Evolutionary conservation across 2,113 vertebrate species (phyloP).

Genomic region (Lepisosteus oculatus): DNA sequence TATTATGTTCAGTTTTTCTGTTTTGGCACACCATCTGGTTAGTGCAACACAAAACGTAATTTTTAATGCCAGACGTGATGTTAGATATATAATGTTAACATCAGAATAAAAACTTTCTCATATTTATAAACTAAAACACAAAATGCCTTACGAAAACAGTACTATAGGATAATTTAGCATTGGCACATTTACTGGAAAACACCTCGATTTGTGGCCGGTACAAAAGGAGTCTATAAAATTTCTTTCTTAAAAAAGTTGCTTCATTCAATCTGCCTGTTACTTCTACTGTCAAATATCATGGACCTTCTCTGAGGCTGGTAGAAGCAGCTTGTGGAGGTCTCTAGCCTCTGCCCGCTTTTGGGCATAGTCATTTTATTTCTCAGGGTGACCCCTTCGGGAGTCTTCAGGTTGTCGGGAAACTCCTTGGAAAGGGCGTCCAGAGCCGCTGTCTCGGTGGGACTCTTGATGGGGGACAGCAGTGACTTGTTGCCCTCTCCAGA

Average conservation of each 20-base stretch:
- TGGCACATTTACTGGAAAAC: background rate
- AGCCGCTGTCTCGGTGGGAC: slow-evolving; percentile 70
- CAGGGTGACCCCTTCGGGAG: slow-evolving; percentile 74
- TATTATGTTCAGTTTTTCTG: background rate
- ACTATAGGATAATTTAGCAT: background rate
- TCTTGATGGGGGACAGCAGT: slow-evolving; percentile 81
- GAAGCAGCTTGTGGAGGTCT: slow-evolving; percentile 97
- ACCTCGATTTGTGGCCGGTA: background rate
- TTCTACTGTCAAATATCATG: slow-evolving; percentile 93
- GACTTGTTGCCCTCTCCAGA: slow-evolving; percentile 77
- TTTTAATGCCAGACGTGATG: background rate
- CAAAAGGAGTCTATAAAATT: background rate
- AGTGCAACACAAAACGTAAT: background rate
- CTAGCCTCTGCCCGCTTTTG: slow-evolving; percentile 94
- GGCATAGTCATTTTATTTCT: slow-evolving; percentile 96
- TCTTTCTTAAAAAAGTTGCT: background rate
- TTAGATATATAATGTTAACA: background rate
- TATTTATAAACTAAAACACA: background rate
- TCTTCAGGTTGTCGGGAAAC: slow-evolving; percentile 65
- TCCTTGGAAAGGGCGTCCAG: slow-evolving; percentile 71
- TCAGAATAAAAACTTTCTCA: background rate
- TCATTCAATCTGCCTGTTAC: slow-evolving; percentile 89
- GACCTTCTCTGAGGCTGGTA: slow-evolving; percentile 96
- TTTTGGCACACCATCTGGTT: background rate
- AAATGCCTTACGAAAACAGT: background rate